phyloP scores from a whole-genome alignment of 2,797 vertebrate species.

The Euthynnus affinis region DNA sequence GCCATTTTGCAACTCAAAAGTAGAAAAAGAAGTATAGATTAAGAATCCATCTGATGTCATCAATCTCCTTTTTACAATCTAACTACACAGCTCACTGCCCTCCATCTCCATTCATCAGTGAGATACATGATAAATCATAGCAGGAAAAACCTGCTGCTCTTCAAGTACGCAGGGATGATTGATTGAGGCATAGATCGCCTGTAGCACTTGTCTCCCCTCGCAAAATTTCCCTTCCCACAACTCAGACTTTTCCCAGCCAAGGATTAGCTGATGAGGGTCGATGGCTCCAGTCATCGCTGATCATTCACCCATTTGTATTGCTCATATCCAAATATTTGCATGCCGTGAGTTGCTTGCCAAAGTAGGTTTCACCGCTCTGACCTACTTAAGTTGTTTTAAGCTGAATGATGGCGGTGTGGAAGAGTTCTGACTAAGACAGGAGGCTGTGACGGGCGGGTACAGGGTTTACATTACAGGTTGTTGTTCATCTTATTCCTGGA shows the following conservation, averaged over 20 bases:
- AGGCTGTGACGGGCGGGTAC: conserved; percentile 44
- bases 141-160: conserved; percentile 56
- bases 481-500: conserved; percentile 33
- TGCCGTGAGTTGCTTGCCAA: conserved; percentile 58
- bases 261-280: conserved; percentile 71
- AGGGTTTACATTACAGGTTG: conserved; percentile 51
- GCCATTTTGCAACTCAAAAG: conserved; percentile 46
- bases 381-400: conserved; percentile 79
- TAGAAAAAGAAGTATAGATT: conserved; percentile 43
- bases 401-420: conserved; percentile 60
- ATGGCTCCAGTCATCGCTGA: conserved; percentile 58
- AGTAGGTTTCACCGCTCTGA: conserved; percentile 74
- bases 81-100: conserved; percentile 56
- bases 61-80: conserved; percentile 66
- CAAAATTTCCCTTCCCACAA: conserved; percentile 58
- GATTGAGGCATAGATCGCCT: conserved; percentile 57
- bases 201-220: conserved; percentile 41
- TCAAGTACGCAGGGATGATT: conserved; percentile 52
- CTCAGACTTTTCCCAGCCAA: conserved; percentile 48
- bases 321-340: conserved; percentile 75
- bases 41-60: conserved; percentile 56
- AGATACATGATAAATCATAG: conserved; percentile 62
- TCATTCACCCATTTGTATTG: conserved; percentile 61
- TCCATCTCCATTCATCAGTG: conserved; percentile 61
- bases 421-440: conserved; percentile 58